Base-by-base conservation (phyloP, 2,797 vertebrate genomes). In the Coregonus sp. region DNA sequence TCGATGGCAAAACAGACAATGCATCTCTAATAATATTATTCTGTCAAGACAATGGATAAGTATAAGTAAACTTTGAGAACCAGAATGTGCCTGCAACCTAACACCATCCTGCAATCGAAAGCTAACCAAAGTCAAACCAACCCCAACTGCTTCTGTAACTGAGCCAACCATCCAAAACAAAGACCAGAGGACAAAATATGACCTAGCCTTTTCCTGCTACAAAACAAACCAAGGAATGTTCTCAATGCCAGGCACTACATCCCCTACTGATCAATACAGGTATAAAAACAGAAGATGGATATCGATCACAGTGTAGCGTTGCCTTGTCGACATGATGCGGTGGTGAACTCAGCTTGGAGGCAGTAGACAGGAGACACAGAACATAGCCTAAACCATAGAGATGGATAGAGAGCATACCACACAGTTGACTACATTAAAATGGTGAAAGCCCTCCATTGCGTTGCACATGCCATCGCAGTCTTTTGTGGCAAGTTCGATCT, bases 271-370 rank as follows among this genome's bases (percentile, higher is more conserved):
- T 83, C 75, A 79, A 75, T 71, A 56, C 2, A 71, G 63, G 51
- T 75, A 78, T 70, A 76, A 82, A 70, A 77, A 77, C 54, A 78
- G n/a, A 77, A 12, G 37, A 59, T 4, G 12, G 14, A 37, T 68
- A 81, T 81, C 4, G 25, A 83, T 78, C 7, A 0, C 74, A 52
- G 20, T 16, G 63, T 56, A 40, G 35, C 7, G 31, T 74, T 66
- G 67, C 37, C 25, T 70, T 51, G 40, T 75, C 20, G 76, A 31
- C 69, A 63, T 33, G 4, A 47, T 40, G 33, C 14, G 52, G 14
- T 67, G 37, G 33, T 51, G 16, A 12, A 35, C 75, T 70, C 75
- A 77, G 40, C 61, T 37, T 16, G 61, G 47, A 56, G 47, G 47
- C 52, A 73, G 71, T 29, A n/a, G 37, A 40, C 37, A 50, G 18